Percentiles rank a stretch among this genome's conserved stretches.
Evolutionary conservation across 2,888 invertebrate genomes (phyloP).

Genomic region (Augiades crinisus): DNA sequence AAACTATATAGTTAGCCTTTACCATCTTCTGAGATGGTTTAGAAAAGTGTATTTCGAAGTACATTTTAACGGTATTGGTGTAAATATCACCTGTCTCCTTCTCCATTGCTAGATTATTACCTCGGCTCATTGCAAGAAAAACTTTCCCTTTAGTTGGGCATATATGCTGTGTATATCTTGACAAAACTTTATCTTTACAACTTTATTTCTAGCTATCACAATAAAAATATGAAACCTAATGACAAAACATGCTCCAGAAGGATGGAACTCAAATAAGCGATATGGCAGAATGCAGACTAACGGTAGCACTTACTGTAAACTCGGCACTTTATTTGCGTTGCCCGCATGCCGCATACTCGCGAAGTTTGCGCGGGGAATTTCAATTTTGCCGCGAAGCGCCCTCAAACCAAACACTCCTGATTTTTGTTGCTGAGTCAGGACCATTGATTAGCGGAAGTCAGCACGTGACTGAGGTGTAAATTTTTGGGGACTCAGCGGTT

Average conservation of each 20-base stretch:
- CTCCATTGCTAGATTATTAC: too few species aligned
- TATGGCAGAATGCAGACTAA: not conserved
- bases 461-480: constrained; percentile 22
- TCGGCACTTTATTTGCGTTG: constrained; percentile 14
- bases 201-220: too few species aligned
- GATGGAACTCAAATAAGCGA: not conserved
- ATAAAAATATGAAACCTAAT: too few species aligned
- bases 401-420: constrained; percentile 24
- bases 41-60: too few species aligned
- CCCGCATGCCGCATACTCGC: constrained; percentile 19
- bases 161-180: too few species aligned
- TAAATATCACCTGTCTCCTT: too few species aligned
- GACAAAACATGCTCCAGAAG: constrained; percentile 2
- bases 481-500: constrained; percentile 10
- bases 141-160: too few species aligned
- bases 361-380: constrained; percentile 19
- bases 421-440: constrained; percentile 28
- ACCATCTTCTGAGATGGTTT: too few species aligned
- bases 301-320: constrained; percentile 12
- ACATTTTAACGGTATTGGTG: too few species aligned
- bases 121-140: too few species aligned
- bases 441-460: constrained; percentile 28
- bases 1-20: too few species aligned
- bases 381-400: constrained; percentile 18
- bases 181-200: too few species aligned